A percentile compares a stretch with the other conserved stretches of the same genome.
These are phyloP conservation scores for Eumaeus atala DNA, from an alignment of 1,140 invertebrate genomes.

Conservation along the genomic window DNA sequence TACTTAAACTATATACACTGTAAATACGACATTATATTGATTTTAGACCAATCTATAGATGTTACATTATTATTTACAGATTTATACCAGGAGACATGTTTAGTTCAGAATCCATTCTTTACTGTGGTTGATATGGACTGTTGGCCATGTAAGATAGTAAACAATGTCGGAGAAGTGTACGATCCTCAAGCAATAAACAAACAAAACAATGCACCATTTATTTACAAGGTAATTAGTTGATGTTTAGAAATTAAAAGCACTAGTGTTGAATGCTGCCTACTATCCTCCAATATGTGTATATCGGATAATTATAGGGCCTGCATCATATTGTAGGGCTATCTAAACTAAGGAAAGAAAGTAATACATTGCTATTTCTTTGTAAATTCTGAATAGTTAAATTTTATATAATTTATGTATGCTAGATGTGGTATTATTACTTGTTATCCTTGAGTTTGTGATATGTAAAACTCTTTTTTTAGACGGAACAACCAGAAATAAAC, in stretches of 20 bases:
- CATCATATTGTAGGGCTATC: neutral
- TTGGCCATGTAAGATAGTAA: slow-evolving; percentile 82
- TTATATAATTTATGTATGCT: no score
- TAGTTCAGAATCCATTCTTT: slow-evolving; percentile 85
- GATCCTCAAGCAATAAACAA: slow-evolving; percentile 61
- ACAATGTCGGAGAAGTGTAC: slow-evolving; percentile 70
- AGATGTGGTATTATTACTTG: no score
- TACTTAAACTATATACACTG: slow-evolving; percentile 36
- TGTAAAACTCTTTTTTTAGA: slow-evolving; percentile 35
- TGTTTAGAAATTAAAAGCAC: no score
- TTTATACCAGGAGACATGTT: slow-evolving; percentile 85
- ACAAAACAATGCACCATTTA: slow-evolving; percentile 58
- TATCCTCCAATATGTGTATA: no score
- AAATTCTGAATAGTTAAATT: no score
- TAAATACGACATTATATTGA: neutral
- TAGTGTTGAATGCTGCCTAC: no score
- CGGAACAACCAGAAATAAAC: slow-evolving; percentile 40
- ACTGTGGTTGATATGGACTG: slow-evolving; percentile 82
- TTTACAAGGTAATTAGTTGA: slow-evolving; percentile 48
- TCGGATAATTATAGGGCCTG: no score
- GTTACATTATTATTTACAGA: slow-evolving; percentile 67
- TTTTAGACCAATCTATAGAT: neutral
- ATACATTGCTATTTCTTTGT: no score
- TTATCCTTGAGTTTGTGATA: no score
- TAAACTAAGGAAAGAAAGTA: no score